Evolutionary conservation across 2,797 vertebrate species (phyloP), one percentile per base, ranked within the genome.

Genomic region (Liparis tanakae): DNA sequence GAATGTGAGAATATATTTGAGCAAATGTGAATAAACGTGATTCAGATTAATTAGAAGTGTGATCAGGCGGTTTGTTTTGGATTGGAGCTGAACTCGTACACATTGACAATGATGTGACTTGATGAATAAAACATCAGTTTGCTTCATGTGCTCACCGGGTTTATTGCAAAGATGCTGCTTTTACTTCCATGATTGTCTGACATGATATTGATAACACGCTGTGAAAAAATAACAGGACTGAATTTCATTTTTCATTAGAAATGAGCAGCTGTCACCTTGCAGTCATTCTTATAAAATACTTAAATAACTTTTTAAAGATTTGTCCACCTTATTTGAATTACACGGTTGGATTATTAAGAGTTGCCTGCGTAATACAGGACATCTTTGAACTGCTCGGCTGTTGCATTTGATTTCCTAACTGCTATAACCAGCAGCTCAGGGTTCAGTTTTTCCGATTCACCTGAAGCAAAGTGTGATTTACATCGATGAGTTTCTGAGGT

Each of bases 401-500:
- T 41, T 1, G 33, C 10, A 37, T 41, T 1, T 20, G 25, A 34
- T 39, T 51, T 64, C 53, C 17, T 25, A 46, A 5, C 17, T 61
- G n/a, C 34, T 60, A 1, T 70, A 30, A 44, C 7, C 10, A 30
- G 10, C 46, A 34, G 37, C 17, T 30, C 4, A 0, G 8, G 18
- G 18, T 41, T 59, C 3, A 17, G 43, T 14, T 59, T 4, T 57
- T 18, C 58, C 22, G 20, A 10, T 61, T 53, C n/a, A 20, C 4
- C 15, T 50, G 22, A 48, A 39, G 18, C 14, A 34, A 43, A 53
- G 14, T 43, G 43, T 7, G 34, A 66, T 36, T 61, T 6, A 10
- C 43, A 36, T 18, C 58, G 36, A 58, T 30, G 25, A 44, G 13
- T 54, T 68, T 69, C n/a, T 59, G 25, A 44, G n/a, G 54, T 70